Base-by-base conservation (phyloP, 2,797 vertebrate species). In the Denticeps clupeoides region DNA sequence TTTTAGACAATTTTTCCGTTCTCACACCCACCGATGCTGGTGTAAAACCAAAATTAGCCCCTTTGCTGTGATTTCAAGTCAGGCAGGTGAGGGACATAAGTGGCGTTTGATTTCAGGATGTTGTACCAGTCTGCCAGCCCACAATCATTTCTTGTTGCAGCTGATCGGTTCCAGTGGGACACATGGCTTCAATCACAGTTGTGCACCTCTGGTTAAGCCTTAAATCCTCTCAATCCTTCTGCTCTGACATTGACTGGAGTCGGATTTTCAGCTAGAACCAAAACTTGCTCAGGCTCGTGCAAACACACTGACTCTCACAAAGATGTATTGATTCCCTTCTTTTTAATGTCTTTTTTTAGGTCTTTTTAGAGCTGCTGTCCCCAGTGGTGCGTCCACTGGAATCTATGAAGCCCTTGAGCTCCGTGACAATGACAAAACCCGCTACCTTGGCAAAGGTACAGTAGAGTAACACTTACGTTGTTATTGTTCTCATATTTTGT, bases 321-420 rank as follows among this genome's bases (percentile, higher is more conserved):
- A 19, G n/a, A n/a, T 4, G 7, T 8, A 11, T 38, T n/a, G n/a
- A n/a, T n/a, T n/a, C n/a, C n/a, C n/a, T 11, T 21, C 4, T 11
- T 38, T 8, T 38, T 10, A 21, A 21, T 38, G 18, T 11, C 2
- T 25, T 9, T 19, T 6, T 33, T 33, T 53, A 89, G 95, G 95
- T 78, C 84, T 93, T 19, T 99, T 97, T 78, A 86, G 95, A 79
- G 94, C 95, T 11, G 93, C 93, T n/a, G 95, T 99, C 48, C 95
- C 95, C 69, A 97, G 94, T 0, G 95, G 95, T 4, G 95, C 95
- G 41, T 98, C 94, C 16, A 98, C 95, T 7, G 95, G 95, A 3
- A 92, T 99, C 79, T 96, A 99, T 2, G 95, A 98, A 70, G 94
- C 95, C 44, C 82, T 99, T 46, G 95, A 99, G 64, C 93, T 99